phyloP scores from a whole-genome alignment of 2,888 invertebrate genomes.

The Linnaemya vulpina region DNA sequence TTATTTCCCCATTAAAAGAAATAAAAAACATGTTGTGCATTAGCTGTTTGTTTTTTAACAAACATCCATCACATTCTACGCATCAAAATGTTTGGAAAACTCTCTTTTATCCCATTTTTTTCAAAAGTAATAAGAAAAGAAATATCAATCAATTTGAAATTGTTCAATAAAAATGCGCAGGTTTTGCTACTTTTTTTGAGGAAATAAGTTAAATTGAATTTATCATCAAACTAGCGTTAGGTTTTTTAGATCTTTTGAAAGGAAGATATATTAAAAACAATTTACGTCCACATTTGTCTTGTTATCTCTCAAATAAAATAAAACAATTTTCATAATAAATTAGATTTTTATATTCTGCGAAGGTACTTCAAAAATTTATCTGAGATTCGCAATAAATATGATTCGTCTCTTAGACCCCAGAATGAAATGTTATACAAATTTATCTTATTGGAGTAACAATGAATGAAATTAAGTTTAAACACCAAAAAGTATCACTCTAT shows the following conservation, averaged over 20 bases:
- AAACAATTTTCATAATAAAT: constrained; percentile 7
- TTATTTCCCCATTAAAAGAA: constrained; percentile 4
- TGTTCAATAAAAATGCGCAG: constrained; percentile 31
- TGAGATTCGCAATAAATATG: too few relatives aligned
- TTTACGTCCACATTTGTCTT: constrained; percentile 58
- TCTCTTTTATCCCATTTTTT: constrained; percentile 9
- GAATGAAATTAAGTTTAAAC: too few relatives aligned
- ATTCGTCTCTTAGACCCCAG: too few relatives aligned
- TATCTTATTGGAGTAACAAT: too few relatives aligned
- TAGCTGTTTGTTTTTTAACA: constrained; percentile 31
- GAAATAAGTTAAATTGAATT: constrained; percentile 55
- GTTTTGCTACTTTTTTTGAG: constrained; percentile 45
- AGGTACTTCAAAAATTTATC: not conserved
- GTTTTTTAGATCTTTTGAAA: not conserved
- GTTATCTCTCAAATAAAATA: constrained; percentile 11
- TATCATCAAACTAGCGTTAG: not conserved
- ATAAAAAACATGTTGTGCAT: constrained; percentile 8
- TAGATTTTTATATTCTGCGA: not conserved
- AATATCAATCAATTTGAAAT: constrained; percentile 65
- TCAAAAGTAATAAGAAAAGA: constrained; percentile 13
- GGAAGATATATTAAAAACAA: constrained; percentile 47
- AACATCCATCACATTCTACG: constrained; percentile 59
- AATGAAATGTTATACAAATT: too few relatives aligned
- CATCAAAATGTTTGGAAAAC: constrained; percentile 40
- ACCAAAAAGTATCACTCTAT: too few relatives aligned